phyloP scores from a whole-genome alignment of 2,797 vertebrate genomes.

The Cossypha caffra region DNA sequence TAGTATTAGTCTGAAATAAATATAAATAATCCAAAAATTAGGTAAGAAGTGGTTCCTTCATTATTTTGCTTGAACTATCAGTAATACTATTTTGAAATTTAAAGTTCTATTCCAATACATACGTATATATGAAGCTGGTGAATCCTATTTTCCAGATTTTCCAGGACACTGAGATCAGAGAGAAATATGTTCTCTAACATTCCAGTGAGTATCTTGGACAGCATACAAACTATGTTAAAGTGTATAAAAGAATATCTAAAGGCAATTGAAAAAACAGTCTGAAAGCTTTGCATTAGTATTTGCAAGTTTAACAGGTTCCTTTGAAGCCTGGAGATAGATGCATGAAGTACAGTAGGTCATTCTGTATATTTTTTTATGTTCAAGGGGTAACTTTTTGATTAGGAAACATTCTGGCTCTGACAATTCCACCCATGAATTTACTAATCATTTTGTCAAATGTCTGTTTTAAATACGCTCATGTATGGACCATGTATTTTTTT shows the following conservation, averaged over 20 bases:
- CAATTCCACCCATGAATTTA: fast-evolving
- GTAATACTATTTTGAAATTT: not conserved
- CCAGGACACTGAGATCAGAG: not conserved
- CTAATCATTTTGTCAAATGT: not conserved
- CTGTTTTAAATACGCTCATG: not conserved
- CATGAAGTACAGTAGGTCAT: not conserved
- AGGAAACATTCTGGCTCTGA: not conserved
- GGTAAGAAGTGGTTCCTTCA: not conserved
- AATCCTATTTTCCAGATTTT: not conserved
- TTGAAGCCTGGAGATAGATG: not conserved
- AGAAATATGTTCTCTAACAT: not conserved
- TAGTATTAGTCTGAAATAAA: not conserved
- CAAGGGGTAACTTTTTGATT: not conserved
- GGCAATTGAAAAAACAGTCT: not conserved
- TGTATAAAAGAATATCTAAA: not conserved
- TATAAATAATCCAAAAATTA: not conserved
- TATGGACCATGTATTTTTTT: not conserved
- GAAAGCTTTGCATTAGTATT: not conserved
- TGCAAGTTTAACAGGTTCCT: not conserved
- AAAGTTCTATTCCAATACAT: not conserved
- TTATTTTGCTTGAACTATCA: not conserved
- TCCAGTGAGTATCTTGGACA: not conserved
- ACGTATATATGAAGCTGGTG: not conserved
- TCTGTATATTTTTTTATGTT: not conserved
- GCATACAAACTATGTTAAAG: not conserved